Evolutionary conservation across 92 coral and sea anemone genomes (phyloP).

Genomic region (Epizoanthus illoricatus): DNA sequence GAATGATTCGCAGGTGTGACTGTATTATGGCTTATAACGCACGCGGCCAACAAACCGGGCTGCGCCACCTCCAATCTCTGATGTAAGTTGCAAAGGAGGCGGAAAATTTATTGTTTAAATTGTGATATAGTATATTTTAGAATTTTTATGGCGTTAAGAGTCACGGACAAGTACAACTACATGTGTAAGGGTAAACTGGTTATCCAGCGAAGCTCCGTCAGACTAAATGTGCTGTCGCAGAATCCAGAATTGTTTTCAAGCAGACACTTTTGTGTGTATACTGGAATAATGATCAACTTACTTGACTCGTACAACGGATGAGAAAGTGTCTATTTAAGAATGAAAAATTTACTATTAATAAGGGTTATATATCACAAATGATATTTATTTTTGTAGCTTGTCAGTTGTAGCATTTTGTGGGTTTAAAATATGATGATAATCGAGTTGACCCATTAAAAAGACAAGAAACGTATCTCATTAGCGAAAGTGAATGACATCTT

Average conservation of each 20-base stretch:
- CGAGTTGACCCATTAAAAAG: slow-evolving; percentile 22
- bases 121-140: not conserved
- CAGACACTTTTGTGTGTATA: not conserved
- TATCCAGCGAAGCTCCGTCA: not conserved
- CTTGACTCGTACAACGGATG: not conserved
- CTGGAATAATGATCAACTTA: not conserved
- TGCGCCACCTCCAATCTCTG: not conserved
- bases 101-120: not conserved
- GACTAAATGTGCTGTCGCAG: not conserved
- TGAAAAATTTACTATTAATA: slow-evolving; percentile 32
- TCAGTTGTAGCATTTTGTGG: slow-evolving; percentile 27
- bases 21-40: not conserved
- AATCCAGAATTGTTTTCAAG: not conserved
- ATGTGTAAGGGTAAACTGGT: too few relatives aligned
- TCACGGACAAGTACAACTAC: too few relatives aligned
- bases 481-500: slow-evolving; percentile 11
- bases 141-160: too few relatives aligned
- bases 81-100: not conserved
- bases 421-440: slow-evolving; percentile 39
- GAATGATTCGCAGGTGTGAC: slow-evolving; percentile 24
- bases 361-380: slow-evolving; percentile 23
- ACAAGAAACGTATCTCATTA: slow-evolving; percentile 33
- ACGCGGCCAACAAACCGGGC: not conserved
- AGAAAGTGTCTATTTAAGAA: slow-evolving; percentile 2
- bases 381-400: slow-evolving; percentile 29